phyloP scores from a whole-genome alignment of 92 coral and sea anemone genomes.

The Phenganax stokvisi region DNA sequence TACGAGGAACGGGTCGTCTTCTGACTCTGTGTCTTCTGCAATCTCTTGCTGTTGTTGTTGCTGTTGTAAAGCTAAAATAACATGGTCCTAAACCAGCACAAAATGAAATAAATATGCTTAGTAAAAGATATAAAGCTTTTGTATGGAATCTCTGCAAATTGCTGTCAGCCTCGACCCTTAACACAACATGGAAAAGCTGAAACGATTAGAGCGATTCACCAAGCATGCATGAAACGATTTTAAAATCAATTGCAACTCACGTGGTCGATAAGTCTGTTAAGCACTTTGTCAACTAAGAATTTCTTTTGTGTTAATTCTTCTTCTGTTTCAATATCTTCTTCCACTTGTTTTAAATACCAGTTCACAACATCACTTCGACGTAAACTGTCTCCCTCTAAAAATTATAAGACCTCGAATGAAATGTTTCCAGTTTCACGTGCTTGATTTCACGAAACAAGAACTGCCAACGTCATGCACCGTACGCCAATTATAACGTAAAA shows the following conservation, averaged over 20 bases:
- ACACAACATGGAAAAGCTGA: not conserved
- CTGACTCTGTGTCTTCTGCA: slow-evolving; percentile 49
- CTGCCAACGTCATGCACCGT: no score
- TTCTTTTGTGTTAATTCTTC: slow-evolving; percentile 89
- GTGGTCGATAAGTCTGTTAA: slow-evolving; percentile 71
- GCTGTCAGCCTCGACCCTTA: no score
- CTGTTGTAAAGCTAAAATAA: slow-evolving; percentile 68
- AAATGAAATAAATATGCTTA: not conserved
- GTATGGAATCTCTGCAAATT: no score
- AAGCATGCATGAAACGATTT: not conserved
- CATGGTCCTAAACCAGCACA: slow-evolving; percentile 58
- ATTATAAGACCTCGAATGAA: not conserved
- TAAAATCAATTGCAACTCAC: slow-evolving; percentile 44
- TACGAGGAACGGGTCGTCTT: slow-evolving; percentile 83
- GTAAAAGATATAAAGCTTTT: no score
- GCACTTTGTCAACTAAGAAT: slow-evolving; percentile 77
- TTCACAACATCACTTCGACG: slow-evolving; percentile 83
- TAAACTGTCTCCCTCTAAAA: slow-evolving; percentile 54
- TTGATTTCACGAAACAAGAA: not conserved
- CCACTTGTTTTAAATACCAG: slow-evolving; percentile 80
- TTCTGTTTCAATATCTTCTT: slow-evolving; percentile 78
- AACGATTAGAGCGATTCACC: not conserved
- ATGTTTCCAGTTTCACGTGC: not conserved
- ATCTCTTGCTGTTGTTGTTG: slow-evolving; percentile 32
- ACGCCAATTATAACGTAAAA: no score